These are phyloP conservation scores for Cantharis flavilabris DNA, from an alignment of 2,888 invertebrate species.

Conservation along the genomic window DNA sequence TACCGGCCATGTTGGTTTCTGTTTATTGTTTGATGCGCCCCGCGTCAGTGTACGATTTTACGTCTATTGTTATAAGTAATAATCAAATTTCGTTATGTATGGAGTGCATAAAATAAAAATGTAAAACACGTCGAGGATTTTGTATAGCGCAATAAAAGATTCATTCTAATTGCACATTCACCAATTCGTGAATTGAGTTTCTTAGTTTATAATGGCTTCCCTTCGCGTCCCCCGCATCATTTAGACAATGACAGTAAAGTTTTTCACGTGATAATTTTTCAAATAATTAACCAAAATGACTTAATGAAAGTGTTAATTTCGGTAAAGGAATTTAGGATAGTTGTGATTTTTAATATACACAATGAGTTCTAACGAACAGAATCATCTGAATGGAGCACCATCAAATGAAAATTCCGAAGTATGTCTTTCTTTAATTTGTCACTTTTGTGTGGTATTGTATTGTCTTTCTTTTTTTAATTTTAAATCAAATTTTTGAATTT, in stretches of 20 bases:
- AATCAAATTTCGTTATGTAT: constrained; percentile 10
- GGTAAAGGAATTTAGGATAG: constrained; percentile 41
- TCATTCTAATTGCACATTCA: constrained; percentile 5
- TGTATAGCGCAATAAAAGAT: constrained; percentile 19
- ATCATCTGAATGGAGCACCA: constrained; percentile 60
- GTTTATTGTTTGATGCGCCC: constrained; percentile 58
- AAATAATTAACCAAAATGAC: constrained; percentile 38
- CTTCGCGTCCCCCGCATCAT: constrained; percentile 71
- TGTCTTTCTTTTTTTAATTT: background rate
- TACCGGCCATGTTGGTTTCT: constrained; percentile 54
- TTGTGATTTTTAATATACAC: constrained; percentile 34
- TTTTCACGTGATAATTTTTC: constrained; percentile 53
- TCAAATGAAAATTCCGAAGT: constrained; percentile 35
- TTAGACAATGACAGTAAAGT: constrained; percentile 67
- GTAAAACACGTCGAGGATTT: constrained; percentile 9
- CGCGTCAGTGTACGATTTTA: constrained; percentile 48
- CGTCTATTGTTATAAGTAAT: constrained; percentile 33
- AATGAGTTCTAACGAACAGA: constrained; percentile 65
- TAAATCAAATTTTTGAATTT: constrained; percentile 8
- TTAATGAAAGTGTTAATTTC: constrained; percentile 34
- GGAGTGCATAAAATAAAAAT: constrained; percentile 2
- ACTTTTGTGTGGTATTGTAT: background rate
- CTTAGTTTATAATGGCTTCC: constrained; percentile 65
- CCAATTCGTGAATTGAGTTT: constrained; percentile 13
- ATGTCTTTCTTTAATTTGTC: constrained; percentile 23